Percentiles rank a stretch among this genome's conserved stretches.
Evolutionary conservation across 2,797 vertebrate genomes (phyloP).

Genomic region (Poecilia wingei): DNA sequence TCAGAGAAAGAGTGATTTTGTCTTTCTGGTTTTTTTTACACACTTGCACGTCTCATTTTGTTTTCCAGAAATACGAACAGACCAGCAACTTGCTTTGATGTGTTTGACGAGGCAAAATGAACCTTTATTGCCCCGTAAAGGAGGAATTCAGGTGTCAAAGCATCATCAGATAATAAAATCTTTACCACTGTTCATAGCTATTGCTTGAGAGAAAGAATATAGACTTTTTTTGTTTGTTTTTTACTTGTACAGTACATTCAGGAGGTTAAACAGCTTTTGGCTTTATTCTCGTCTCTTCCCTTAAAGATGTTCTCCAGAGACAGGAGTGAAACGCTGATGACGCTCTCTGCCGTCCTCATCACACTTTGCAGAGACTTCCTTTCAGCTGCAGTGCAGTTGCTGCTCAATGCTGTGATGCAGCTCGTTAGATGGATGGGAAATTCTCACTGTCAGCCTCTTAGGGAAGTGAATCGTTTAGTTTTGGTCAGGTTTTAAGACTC

Average conservation of each 20-base stretch:
- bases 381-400: background rate
- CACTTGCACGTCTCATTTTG: background rate
- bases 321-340: background rate
- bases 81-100: background rate
- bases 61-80: background rate
- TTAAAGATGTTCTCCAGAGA: background rate
- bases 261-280: background rate
- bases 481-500: background rate
- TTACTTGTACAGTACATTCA: background rate
- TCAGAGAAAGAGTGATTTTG: too few relatives aligned
- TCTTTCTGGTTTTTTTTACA: background rate
- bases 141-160: too few relatives aligned
- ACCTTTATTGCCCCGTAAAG: too few relatives aligned
- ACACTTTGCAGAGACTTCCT: constrained; percentile 2
- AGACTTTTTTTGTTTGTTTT: too few relatives aligned
- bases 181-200: background rate
- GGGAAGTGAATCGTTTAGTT: background rate
- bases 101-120: background rate
- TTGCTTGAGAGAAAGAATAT: background rate
- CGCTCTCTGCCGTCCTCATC: background rate
- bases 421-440: background rate
- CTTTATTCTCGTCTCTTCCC: background rate
- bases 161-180: too few relatives aligned
- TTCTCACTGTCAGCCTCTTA: background rate
- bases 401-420: background rate